Percentiles rank a stretch among this genome's conserved stretches.
phyloP scores from a whole-genome alignment of 2,888 invertebrate species.

The Leptodirus hochenwartii region DNA sequence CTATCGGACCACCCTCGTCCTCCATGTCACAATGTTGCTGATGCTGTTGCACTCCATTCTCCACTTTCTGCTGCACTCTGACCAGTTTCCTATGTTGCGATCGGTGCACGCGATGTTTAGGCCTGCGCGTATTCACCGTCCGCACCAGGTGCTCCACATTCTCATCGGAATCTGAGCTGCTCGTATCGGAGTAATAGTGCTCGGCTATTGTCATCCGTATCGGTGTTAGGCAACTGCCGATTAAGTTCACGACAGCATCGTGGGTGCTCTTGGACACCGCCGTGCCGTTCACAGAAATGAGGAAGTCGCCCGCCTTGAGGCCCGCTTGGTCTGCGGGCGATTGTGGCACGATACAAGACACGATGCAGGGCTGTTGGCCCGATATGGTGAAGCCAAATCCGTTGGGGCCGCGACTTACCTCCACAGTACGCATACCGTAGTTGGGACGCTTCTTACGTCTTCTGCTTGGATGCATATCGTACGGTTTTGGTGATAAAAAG shows the following conservation, averaged over 20 bases:
- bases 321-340: constrained; percentile 86
- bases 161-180: constrained; percentile 52
- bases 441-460: constrained; percentile 52
- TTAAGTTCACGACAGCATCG: constrained; percentile 80
- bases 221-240: constrained; percentile 70
- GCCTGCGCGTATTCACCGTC: constrained; percentile 35
- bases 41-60: constrained; percentile 8
- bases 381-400: constrained; percentile 98
- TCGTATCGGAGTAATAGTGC: constrained; percentile 70
- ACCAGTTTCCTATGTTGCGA: constrained; percentile 12
- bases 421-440: constrained; percentile 64
- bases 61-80: background rate
- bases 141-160: constrained; percentile 24
- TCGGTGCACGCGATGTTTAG: constrained; percentile 34
- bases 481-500: no score
- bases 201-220: constrained; percentile 75
- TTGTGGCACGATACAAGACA: constrained; percentile 80
- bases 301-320: constrained; percentile 77
- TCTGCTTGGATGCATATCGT: constrained; percentile 38
- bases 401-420: constrained; percentile 67
- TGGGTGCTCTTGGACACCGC: constrained; percentile 85
- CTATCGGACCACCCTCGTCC: constrained; percentile 36
- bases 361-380: constrained; percentile 87
- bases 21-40: constrained; percentile 19
- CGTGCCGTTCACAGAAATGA: constrained; percentile 80